Base-by-base conservation (phyloP, 2,113 vertebrate species). In the Phaethornis superciliosus region DNA sequence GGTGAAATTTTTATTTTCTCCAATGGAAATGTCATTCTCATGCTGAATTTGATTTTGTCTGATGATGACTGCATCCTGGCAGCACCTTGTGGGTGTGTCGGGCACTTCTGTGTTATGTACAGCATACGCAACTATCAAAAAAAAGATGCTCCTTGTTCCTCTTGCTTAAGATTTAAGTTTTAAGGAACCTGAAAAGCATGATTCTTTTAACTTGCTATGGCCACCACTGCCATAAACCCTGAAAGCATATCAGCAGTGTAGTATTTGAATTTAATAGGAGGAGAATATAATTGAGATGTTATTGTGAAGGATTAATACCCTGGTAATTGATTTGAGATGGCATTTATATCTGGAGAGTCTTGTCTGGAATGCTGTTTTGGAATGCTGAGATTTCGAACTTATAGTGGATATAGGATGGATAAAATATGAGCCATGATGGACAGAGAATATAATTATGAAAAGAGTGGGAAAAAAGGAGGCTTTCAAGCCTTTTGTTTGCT, bases 301-400 rank as follows among this genome's bases (percentile, higher is more conserved):
- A 83, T 75, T 96, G 68, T 91, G 71, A 95, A 68, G 79, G 35
- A 65, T 92, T 74, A 94, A 92, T 94, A 89, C 90, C n/a, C 59
- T 88, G 82, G 47, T 94, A 94, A 94, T 95, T 95, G 79, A 85
- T 89, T 95, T 85, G 93, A 92, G 71, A 91, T 87, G 91, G 67
- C 79, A 94, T 95, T 96, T 55, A 2, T 94, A 91, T 96, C 81
- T 93, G 67, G 84, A 85, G 67, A 91, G 75, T 74, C 93, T 94
- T 95, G 89, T 95, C 95, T 89, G 72, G 71, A 51, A 51, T 83
- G 79, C 19, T 85, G 71, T 63, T 96, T 96, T 89, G 88, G 89
- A 95, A 93, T 89, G 89, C 81, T 74, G 81, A 93, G 76, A 91
- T 91, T 94, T 92, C 88, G 64, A 77, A 77, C 28, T 93, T 93